These are phyloP conservation scores for Okapia johnstoni DNA, from an alignment of 2,113 vertebrate genomes.

Conservation along the genomic window DNA sequence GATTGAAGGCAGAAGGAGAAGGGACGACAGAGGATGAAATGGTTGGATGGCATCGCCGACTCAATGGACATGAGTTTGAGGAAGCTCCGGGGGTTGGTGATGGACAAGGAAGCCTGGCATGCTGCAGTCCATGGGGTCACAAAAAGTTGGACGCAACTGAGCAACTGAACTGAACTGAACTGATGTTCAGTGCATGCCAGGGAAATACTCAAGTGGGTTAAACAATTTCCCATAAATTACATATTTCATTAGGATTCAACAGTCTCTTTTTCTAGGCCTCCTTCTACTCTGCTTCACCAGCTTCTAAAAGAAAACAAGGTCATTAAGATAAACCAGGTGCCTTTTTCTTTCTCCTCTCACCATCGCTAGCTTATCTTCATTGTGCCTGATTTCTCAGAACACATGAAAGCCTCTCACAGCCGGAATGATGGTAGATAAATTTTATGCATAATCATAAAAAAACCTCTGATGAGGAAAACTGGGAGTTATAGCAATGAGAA, in stretches of 20 bases:
- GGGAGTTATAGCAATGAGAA: neutral
- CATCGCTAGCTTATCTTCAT: neutral
- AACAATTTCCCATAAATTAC: neutral
- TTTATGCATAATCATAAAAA: neutral
- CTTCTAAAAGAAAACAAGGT: neutral
- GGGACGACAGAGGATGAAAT: neutral
- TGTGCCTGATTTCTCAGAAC: neutral
- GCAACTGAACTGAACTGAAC: neutral
- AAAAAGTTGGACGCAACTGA: neutral
- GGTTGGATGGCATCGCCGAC: neutral
- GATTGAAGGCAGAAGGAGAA: neutral
- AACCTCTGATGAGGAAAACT: neutral
- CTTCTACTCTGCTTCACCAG: neutral
- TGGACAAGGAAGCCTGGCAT: neutral
- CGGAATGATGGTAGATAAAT: neutral
- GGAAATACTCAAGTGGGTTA: neutral
- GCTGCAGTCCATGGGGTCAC: neutral
- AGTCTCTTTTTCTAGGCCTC: neutral
- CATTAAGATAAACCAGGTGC: neutral
- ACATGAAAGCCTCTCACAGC: neutral
- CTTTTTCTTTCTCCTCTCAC: neutral
- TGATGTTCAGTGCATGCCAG: neutral
- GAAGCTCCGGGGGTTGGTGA: neutral
- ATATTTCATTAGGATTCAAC: neutral
- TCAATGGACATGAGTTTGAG: neutral